Evolutionary conservation across 1,140 invertebrate species (phyloP), one percentile per base, ranked within the genome.

Genomic region (Notospermus geniculatus): DNA sequence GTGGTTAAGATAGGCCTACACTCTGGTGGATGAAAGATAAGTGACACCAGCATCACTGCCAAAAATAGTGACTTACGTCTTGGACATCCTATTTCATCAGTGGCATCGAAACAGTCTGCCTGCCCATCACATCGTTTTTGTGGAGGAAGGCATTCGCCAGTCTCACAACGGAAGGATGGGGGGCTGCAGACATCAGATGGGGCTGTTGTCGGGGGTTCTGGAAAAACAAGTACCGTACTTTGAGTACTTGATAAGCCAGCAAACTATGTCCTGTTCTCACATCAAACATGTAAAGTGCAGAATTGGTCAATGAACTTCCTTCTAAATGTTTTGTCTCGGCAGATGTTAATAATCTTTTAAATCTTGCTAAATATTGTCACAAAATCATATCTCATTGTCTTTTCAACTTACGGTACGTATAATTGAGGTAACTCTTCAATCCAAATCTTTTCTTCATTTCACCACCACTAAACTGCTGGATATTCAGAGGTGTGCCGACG

Each of bases 371-470:
- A n/a, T n/a, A n/a, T n/a, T n/a, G n/a, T n/a, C n/a, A n/a, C n/a
- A n/a, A n/a, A n/a, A n/a, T n/a, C n/a, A n/a, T n/a, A n/a, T n/a
- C n/a, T n/a, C n/a, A n/a, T n/a, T n/a, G n/a, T n/a, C n/a, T n/a
- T n/a, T n/a, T 4, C 15, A 23, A 46, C n/a, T 45, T 27, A 15
- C 19, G 52, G 50, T 39, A 53, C 25, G 59, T 60, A 41, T 75
- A 76, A 30, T 75, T 65, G 69, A 76, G 70, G n/a, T 72, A 32
- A 50, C 71, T 73, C 62, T 64, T 63, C n/a, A 78, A 55, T 32
- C 70, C 70, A 67, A 75, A 76, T 13, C 74, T 76, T 25, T 63
- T 59, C 52, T 65, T 70, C 19, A 57, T 65, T n/a, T 65, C 52
- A 2, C 59, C 36, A 46, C 52, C 66, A 0, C 19, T 43, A 15